These are phyloP conservation scores for Willisornis vidua DNA, from an alignment of 2,113 vertebrate genomes.

Conservation along the genomic window DNA sequence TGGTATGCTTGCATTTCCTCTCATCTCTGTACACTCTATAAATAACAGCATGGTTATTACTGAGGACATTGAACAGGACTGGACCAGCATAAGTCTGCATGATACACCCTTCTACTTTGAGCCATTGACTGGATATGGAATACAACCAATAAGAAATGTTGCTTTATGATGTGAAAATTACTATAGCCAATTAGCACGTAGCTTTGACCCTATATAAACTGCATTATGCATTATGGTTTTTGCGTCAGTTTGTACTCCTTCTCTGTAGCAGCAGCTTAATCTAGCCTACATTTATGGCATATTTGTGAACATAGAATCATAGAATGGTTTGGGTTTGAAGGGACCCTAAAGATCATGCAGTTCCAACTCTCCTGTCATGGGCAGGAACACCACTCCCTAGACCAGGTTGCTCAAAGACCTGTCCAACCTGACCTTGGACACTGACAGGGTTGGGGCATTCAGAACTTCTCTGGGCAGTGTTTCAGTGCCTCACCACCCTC, in stretches of 20 bases:
- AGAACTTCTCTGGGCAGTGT: neutral
- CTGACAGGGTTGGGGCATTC: neutral
- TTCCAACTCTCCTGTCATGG: neutral
- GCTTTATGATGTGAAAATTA: too few relatives aligned
- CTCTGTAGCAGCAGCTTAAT: neutral
- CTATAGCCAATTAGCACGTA: too few relatives aligned
- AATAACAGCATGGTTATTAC: neutral
- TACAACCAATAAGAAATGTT: too few relatives aligned
- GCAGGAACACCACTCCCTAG: neutral
- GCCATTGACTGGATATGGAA: rapidly evolving
- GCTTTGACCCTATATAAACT: too few relatives aligned
- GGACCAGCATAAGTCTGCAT: neutral
- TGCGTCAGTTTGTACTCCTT: neutral
- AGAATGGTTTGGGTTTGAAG: neutral
- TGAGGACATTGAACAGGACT: neutral
- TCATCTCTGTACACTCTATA: neutral
- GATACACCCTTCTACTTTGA: neutral
- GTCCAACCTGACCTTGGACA: neutral
- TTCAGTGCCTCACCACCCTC: neutral
- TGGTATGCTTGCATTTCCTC: neutral
- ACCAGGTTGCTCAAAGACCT: neutral
- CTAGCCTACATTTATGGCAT: neutral
- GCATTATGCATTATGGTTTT: neutral
- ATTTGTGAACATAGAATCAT: neutral
- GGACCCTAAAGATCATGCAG: neutral